Evolutionary conservation across 2,888 invertebrate species (phyloP), one percentile per base, ranked within the genome.

Genomic region (Bugulina stolonifera): DNA sequence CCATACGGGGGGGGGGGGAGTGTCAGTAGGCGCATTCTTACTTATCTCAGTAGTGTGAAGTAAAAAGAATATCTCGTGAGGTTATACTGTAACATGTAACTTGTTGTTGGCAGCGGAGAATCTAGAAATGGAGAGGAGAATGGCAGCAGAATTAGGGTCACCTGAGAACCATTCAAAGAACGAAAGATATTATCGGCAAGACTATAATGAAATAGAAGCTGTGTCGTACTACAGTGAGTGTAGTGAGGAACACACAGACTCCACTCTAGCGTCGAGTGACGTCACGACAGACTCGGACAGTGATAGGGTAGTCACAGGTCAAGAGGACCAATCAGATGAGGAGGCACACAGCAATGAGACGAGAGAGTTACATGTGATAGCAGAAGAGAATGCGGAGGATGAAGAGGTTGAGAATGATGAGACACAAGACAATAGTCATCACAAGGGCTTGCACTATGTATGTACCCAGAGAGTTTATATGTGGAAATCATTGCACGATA

Each of bases 271-370:
- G 10, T 5, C 43, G 18, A 43, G 43, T 43, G 18, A 18, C 5
- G 18, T 43, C 5, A 18, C 5, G 18, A 18, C 5, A 10, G 43
- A 43, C 43, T 43, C 43, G 5, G 18, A 43, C 43, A 43, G 43
- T 18, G 18, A 18, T 43, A 43, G 43, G 18, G 18, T 43, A 43
- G 43, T 43, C 10, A 18, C 18, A 18, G 43, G 43, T 10, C 10
- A 43, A 55, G 55, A 23, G 3, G 55, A 55, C 5, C 55, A 5
- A 55, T 23, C 22, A 55, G 55, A 23, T 5, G 23, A 23, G 23
- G 55, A 55, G n/a, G 55, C 3, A 18, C n/a, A 55, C 55, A 18
- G 55, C 52, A 52, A 52, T 55, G 55, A 55, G n/a, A 55, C 22
- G 5, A 55, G 55, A 25, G 55, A 55, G 23, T 23, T 55, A 14